These are phyloP conservation scores for Taxidea taxus DNA, from an alignment of 2,113 vertebrate species.

Conservation along the genomic window DNA sequence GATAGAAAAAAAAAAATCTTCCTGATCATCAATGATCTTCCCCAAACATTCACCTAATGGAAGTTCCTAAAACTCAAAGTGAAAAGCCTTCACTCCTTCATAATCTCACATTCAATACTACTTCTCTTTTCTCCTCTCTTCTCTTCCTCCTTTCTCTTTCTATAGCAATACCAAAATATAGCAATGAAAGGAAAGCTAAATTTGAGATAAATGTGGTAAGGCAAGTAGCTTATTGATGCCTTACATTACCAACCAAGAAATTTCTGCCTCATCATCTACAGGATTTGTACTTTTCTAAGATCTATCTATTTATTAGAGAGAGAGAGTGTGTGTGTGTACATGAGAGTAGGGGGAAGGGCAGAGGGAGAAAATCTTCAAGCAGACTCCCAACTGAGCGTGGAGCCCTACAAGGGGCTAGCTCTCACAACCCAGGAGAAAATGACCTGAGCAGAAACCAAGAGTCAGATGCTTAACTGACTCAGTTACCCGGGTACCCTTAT, in stretches of 20 bases:
- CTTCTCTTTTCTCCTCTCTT: background rate
- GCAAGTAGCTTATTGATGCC: background rate
- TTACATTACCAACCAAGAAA: background rate
- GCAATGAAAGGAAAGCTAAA: background rate
- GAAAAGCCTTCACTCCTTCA: background rate
- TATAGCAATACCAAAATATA: background rate
- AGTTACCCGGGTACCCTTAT: background rate
- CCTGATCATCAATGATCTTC: background rate
- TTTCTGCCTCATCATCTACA: background rate
- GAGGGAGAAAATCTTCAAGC: background rate
- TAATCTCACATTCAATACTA: background rate
- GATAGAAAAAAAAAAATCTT: background rate
- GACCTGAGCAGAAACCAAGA: background rate
- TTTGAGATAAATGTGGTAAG: background rate
- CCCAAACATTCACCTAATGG: background rate
- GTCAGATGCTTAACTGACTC: background rate
- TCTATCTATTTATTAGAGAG: background rate
- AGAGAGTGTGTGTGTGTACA: no score
- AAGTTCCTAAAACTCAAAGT: background rate
- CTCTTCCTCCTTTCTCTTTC: background rate
- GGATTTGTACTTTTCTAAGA: background rate
- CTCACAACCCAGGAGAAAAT: background rate
- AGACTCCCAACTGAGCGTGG: background rate
- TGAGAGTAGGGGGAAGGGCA: background rate
- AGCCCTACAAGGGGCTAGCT: background rate